Evolutionary conservation across 1,140 invertebrate genomes (phyloP).

Genomic region (Aphelinus atriplicis): DNA sequence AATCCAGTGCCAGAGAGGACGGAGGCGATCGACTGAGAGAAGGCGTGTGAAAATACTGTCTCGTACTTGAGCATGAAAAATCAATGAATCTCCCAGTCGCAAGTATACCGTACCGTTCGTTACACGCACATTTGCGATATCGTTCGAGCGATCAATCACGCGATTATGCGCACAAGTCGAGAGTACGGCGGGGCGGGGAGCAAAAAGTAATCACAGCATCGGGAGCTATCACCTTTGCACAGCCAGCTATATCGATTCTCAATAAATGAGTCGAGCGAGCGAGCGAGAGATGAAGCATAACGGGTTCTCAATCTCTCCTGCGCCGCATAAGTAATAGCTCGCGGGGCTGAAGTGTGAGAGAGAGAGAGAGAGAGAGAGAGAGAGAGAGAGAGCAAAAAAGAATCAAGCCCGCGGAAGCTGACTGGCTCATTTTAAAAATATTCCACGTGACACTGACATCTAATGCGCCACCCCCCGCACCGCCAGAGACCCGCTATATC

Average conservation of each 20-base stretch:
- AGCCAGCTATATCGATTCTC: slow-evolving; percentile 17
- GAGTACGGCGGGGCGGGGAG: background rate
- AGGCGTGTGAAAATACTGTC: too few species aligned
- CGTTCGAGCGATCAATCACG: background rate
- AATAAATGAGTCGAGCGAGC: background rate
- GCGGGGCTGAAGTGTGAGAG: background rate
- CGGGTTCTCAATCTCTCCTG: slow-evolving; percentile 11
- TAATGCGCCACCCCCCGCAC: slow-evolving; percentile 14
- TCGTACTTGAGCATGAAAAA: too few species aligned
- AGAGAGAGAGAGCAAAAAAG: background rate
- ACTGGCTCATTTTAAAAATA: slow-evolving; percentile 23
- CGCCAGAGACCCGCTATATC: background rate
- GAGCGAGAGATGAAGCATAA: background rate
- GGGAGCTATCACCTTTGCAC: background rate
- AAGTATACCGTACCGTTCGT: background rate
- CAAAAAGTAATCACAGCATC: background rate
- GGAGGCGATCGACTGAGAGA: too few species aligned
- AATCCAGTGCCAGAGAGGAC: too few species aligned
- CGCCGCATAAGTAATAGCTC: background rate
- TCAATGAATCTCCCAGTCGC: too few species aligned
- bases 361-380: too few species aligned
- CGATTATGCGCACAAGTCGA: background rate
- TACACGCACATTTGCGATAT: background rate
- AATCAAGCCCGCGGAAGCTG: too few species aligned
- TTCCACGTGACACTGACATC: slow-evolving; percentile 32